Conservation (phyloP, 1,140 invertebrate genomes). For the Philopotamus ludificatus region DNA sequence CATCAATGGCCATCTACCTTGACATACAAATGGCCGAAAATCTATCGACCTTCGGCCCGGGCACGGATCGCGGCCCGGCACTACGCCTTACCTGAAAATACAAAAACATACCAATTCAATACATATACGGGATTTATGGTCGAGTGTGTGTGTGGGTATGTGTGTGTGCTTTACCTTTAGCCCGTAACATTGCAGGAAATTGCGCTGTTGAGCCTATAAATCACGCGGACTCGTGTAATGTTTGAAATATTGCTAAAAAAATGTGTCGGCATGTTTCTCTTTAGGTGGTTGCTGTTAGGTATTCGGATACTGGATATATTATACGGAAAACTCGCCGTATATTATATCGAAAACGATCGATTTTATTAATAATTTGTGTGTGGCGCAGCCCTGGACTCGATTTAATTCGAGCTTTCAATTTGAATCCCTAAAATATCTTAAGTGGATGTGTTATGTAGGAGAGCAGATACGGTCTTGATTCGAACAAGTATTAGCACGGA, state of each 20-base stretch:
- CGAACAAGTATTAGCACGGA: background rate
- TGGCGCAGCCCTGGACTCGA: too few species aligned
- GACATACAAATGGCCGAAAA: background rate
- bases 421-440: background rate
- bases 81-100: conserved; percentile 21
- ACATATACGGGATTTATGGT: background rate
- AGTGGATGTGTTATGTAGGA: background rate
- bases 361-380: too few species aligned
- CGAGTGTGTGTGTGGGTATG: background rate
- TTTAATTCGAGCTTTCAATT: too few species aligned
- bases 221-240: conserved; percentile 40
- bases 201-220: conserved; percentile 41
- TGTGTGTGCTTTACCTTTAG: conserved; percentile 26
- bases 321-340: background rate
- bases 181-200: conserved; percentile 40
- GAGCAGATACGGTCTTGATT: background rate
- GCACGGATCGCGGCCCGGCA: background rate
- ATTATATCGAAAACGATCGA: background rate
- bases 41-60: background rate
- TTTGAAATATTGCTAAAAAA: conserved; percentile 42
- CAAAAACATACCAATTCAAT: conserved; percentile 25
- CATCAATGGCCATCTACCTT: conserved; percentile 11
- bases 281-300: conserved; percentile 18
- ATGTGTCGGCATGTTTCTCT: conserved; percentile 37
- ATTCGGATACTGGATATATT: conserved; percentile 8